phyloP scores from a whole-genome alignment of 2,888 invertebrate species.

The Hoplodrina ambigua region DNA sequence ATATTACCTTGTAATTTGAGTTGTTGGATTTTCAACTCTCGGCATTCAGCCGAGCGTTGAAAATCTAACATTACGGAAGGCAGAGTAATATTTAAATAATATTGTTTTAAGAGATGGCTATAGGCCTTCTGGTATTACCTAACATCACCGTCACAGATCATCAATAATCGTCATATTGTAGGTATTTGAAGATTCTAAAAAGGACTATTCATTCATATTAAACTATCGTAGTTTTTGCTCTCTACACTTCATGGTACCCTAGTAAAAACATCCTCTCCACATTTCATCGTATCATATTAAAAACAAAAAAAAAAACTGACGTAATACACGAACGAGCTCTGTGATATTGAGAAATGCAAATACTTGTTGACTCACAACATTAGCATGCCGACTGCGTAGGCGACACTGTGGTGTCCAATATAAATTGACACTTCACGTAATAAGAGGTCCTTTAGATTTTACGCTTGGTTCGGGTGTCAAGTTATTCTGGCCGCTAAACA shows the following conservation, averaged over 20 bases:
- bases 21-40: no score
- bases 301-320: conserved; percentile 44
- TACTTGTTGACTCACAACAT: conserved; percentile 66
- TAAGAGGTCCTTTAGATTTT: background rate
- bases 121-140: no score
- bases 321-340: conserved; percentile 35
- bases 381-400: conserved; percentile 55
- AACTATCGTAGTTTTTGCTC: conserved; percentile 25
- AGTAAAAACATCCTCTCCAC: conserved; percentile 21
- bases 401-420: conserved; percentile 43
- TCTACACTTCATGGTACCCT: conserved; percentile 13
- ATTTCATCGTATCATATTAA: conserved; percentile 21
- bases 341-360: conserved; percentile 62
- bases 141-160: background rate
- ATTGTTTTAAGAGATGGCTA: no score
- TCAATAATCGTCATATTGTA: background rate
- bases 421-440: conserved; percentile 6
- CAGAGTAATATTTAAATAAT: no score
- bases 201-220: conserved; percentile 24
- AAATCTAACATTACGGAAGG: no score
- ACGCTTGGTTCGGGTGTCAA: background rate
- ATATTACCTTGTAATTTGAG: no score
- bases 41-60: no score
- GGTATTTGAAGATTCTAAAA: background rate
- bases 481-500: background rate